Base-by-base conservation (phyloP, 2,888 invertebrate genomes). In the Pterostichus madidus region DNA sequence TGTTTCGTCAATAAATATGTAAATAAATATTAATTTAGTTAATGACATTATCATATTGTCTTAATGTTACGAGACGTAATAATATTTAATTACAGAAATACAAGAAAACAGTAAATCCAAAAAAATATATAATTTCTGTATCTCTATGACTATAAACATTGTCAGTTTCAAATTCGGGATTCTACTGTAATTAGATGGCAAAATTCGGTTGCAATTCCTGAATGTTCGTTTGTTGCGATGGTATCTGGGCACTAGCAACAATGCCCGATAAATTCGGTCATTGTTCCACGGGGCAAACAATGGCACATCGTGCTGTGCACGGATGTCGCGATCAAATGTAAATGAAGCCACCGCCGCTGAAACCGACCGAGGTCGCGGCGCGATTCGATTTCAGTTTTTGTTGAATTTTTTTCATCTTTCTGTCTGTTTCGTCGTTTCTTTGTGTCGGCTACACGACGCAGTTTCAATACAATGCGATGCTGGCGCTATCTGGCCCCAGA, bases 311-410 rank as follows among this genome's bases (percentile, higher is more conserved):
- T 68, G 44, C 68, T 52, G 49, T 68, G 44, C 68, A 32, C 64
- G 80, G 59, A 80, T 68, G 52, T 80, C 68, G 64, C 80, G 80
- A 68, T 52, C 80, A 80, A 80, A 80, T 80, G 80, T 68, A 80
- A 80, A 80, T 80, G 80, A 80, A 68, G 52, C 31, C 64, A 59
- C 77, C 77, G 77, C 75, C 52, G 56, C 56, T 52, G 35, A 78
- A 78, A 59, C 61, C 44, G 52, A 39, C 44, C 80, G 64, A 80
- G 77, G 77, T 59, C 77, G 59, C 76, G 44, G 7, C 44, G 68
- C 13, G 68, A 44, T 71, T 71, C 68, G 68, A 71, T 71, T 71
- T 71, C 46, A 71, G 68, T 71, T 71, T 71, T 71, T 71, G 44
- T 71, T 71, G 44, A 17, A 77, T 59, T 77, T 77, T 77, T 77